Conservation (phyloP, 2,888 invertebrate species). For the Dendrolimus houi region DNA sequence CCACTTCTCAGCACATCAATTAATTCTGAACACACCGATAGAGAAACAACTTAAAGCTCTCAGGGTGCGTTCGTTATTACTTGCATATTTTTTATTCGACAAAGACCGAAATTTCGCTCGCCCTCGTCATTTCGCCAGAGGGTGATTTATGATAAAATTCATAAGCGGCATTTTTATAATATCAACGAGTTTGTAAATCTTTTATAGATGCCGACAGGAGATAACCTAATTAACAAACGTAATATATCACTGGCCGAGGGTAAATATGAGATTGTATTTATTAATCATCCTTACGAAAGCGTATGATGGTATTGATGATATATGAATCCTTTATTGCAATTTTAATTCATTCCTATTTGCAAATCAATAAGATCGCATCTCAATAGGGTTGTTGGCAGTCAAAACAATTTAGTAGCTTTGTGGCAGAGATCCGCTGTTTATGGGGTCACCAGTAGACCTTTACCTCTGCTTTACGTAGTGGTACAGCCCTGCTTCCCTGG, state of each 20-base stretch:
- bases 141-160: constrained; percentile 73
- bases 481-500: no score
- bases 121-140: constrained; percentile 56
- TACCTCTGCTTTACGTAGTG: no score
- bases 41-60: constrained; percentile 61
- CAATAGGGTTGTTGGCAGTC: no score
- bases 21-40: constrained; percentile 60
- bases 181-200: constrained; percentile 66
- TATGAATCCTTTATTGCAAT: constrained; percentile 10
- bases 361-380: constrained; percentile 42
- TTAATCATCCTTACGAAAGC: background rate
- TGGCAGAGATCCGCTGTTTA: no score
- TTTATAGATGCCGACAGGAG: constrained; percentile 69
- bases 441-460: no score
- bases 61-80: constrained; percentile 66
- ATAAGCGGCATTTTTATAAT: constrained; percentile 65
- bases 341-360: constrained; percentile 53
- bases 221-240: constrained; percentile 75
- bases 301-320: background rate
- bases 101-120: constrained; percentile 56
- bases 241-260: constrained; percentile 56
- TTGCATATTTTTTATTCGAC: constrained; percentile 71
- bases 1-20: constrained; percentile 37
- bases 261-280: background rate
- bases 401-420: no score